Conservation (phyloP, 2,888 invertebrate genomes). For the Empis stercorea region DNA sequence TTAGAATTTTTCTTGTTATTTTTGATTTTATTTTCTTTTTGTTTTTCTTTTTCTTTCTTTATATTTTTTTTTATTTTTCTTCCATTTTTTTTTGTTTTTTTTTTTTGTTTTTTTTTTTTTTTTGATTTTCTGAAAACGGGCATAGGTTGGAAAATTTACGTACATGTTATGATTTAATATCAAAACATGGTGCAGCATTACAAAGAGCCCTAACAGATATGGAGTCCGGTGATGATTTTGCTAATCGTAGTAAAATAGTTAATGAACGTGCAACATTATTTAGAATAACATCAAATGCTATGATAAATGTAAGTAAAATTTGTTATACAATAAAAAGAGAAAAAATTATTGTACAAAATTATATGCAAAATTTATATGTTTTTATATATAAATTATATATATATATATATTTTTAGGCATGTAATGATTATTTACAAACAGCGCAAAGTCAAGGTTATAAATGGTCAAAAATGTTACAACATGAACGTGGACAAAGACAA, state of each 20-base stretch:
- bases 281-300: conserved; percentile 88
- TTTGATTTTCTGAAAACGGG: no score
- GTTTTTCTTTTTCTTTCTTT: not conserved
- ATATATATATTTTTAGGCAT: no score
- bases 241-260: conserved; percentile 73
- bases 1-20: no score
- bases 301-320: conserved; percentile 71
- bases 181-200: conserved; percentile 74
- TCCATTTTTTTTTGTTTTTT: not conserved
- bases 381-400: not conserved
- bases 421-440: conserved; percentile 80
- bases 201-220: conserved; percentile 69
- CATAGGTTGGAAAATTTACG: conserved; percentile 71
- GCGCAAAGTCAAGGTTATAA: conserved; percentile 83
- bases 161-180: conserved; percentile 82
- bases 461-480: conserved; percentile 84
- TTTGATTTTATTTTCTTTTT: no score
- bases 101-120: not conserved
- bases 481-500: conserved; percentile 88
- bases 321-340: no score
- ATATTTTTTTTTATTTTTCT: no score
- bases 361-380: not conserved
- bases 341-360: not conserved
- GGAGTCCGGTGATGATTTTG: conserved; percentile 54
- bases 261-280: conserved; percentile 91